Evolutionary conservation across 2,797 vertebrate genomes (phyloP), one percentile per base, ranked within the genome.

Genomic region (Gymnoscopelus microlampas): DNA sequence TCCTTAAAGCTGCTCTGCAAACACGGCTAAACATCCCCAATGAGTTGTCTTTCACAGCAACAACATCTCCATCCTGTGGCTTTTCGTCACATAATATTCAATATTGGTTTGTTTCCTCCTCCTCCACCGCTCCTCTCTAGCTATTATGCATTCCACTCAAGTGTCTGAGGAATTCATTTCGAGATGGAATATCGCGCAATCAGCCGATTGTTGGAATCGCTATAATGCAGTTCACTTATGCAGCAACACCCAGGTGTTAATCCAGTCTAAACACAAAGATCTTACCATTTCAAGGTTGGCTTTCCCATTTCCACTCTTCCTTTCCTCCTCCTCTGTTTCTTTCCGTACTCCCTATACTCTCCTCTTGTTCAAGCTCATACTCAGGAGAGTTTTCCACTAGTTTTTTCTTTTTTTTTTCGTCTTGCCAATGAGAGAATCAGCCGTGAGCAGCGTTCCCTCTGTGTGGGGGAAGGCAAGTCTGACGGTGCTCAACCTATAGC

Each of bases 211-310:
- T 65, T 65, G 63, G 74, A 81, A 65, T 32, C 1, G 2, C 15
- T 53, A 26, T 32, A 59, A 73, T 19, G 53, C 60, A 69, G 8
- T 65, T 48, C 29, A 67, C 53, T 56, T 83, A 44, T 10, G 39
- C 39, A 44, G 9, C 39, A 66, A 62, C 66, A 84, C 76, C 80
- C 71, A 65, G 75, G 85, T 90, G 79, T 68, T 83, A 80, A 81
- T 83, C 53, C 54, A 68, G 80, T 87, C 70, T 80, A 71, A 73
- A 84, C 78, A 61, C 59, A 51, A 66, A 79, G 35, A 75, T 72
- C 24, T 64, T 74, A 61, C 60, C 65, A 66, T 81, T 74, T 79
- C 67, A 70, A 48, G 66, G 60, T 71, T 49, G 68, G 26, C 79
- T 71, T 76, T 76, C 63, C 62, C 70, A 80, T 71, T 78, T 76